Evolutionary conservation across 2,888 invertebrate genomes (phyloP), one percentile per base, ranked within the genome.

Genomic region (Chrysolina haemoptera): DNA sequence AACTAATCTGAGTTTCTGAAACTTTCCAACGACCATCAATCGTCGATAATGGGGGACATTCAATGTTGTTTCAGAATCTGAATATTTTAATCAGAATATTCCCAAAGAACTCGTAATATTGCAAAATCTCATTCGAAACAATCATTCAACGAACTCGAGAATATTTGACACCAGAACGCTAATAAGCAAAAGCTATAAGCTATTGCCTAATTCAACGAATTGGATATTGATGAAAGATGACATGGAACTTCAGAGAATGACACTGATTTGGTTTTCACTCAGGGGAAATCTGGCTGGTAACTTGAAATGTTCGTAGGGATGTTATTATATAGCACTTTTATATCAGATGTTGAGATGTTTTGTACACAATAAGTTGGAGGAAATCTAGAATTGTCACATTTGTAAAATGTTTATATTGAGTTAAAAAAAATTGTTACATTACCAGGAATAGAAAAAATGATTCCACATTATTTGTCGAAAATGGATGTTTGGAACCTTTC

Each of bases 1-100:
- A 50, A 50, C 50, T 50, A 50, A 50, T n/a, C 18, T 1, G 18
- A 50, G 50, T 50, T 50, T 14, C 16, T 50, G n/a, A 18, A 50
- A 50, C 16, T 50, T 50, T 18, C n/a, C 18, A 2, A 50, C 50
- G 50, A 18, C 50, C 50, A 50, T 50, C 50, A 50, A 50, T 50
- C 18, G 18, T 50, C 50, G 18, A 18, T 16, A 50, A 50, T 50
- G 18, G 50, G 14, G 43, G 43, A 11, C 43, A 43, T 43, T 14
- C 14, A 43, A 43, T 43, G 43, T 14, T 14, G 43, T 43, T 43
- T 43, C 43, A 43, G 43, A 43, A 43, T 43, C 43, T 43, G 43
- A 43, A 43, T 43, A 43, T 43, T 43, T 43, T 9, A 43, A 6
- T 27, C 8, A 43, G 4, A 43, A 43, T 43, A 43, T 43, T 43